Evolutionary conservation across 2,888 invertebrate species (phyloP), one percentile per base, ranked within the genome.

Genomic region (Hoplodrina ambigua): DNA sequence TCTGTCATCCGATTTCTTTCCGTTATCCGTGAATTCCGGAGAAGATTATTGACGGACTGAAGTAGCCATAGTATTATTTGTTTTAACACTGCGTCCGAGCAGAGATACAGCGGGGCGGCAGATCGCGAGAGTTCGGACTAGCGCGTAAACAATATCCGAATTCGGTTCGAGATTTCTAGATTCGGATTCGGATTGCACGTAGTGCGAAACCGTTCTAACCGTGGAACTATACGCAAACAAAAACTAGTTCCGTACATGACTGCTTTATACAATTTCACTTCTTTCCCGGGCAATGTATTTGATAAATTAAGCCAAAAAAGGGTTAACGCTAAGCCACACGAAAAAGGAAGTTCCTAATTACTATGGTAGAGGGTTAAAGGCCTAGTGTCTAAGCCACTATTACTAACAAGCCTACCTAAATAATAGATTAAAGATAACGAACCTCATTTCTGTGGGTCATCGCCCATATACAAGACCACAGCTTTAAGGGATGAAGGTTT

Each of bases 361-460:
- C 53, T 15, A 20, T 33, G 19, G 17, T 6, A 20, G 49, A 60
- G 72, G 67, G 72, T 72, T 78, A 77, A 71, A 55, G 66, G 62
- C 17, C 53, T 59, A 63, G 63, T 66, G 46, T 44, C 72, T 13
- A 61, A 64, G 49, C 63, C 56, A 64, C 63, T 57, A 64, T 71
- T 61, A 64, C 66, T 64, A 69, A 83, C 84, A 78, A 67, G 74
- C 58, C 50, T 25, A 58, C 74, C 69, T 69, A 83, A 76, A 73
- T 73, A 76, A 70, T 67, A 74, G 84, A 81, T 81, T 74, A 60
- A 73, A 81, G 81, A 81, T 84, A 84, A 64, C 44, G 57, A 81
- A 71, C 74, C 82, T 73, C 81, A 55, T 81, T 77, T 78, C 54
- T 71, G 60, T 56, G 65, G 82, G 71, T 69, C 81, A 72, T 73